Conservation (phyloP, 2,888 invertebrate species). For the Noctua comes region DNA sequence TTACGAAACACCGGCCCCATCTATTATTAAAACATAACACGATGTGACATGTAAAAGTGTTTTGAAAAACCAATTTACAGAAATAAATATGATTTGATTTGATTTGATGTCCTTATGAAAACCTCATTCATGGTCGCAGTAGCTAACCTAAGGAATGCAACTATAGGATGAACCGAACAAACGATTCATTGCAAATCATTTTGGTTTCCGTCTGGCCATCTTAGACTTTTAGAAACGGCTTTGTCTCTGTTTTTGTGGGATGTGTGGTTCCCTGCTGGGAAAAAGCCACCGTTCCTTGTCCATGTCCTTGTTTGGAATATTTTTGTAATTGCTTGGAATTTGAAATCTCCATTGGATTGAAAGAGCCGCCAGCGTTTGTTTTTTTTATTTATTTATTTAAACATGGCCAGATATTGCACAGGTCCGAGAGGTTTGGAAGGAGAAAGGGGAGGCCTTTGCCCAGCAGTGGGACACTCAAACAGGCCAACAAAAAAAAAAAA, state of each 20-base stretch:
- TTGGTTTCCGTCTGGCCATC: slow-evolving; percentile 35
- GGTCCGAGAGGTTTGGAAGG: too few species aligned
- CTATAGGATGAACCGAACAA: slow-evolving; percentile 24
- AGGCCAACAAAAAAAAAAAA: too few species aligned
- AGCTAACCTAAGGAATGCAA: slow-evolving; percentile 25
- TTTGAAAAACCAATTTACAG: too few species aligned
- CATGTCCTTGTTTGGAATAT: neutral
- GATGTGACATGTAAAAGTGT: too few species aligned
- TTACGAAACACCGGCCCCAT: too few species aligned
- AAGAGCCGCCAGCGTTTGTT: neutral
- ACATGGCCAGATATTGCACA: too few species aligned
- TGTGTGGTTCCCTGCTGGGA: slow-evolving; percentile 8
- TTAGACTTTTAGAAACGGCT: slow-evolving; percentile 24
- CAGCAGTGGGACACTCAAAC: too few species aligned
- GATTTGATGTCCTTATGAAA: neutral
- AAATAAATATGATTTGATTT: too few species aligned
- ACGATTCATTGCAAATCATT: slow-evolving; percentile 60
- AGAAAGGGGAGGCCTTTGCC: too few species aligned
- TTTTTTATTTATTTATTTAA: neutral
- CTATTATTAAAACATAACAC: too few species aligned
- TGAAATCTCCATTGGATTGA: neutral
- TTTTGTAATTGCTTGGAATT: neutral
- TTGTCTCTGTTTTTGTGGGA: slow-evolving; percentile 35
- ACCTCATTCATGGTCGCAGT: slow-evolving; percentile 10
- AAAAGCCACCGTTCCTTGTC: too few species aligned